Percentiles rank a stretch among this genome's conserved stretches.
These are phyloP conservation scores for Cephus runcator DNA, from an alignment of 2,888 invertebrate species.

Conservation along the genomic window DNA sequence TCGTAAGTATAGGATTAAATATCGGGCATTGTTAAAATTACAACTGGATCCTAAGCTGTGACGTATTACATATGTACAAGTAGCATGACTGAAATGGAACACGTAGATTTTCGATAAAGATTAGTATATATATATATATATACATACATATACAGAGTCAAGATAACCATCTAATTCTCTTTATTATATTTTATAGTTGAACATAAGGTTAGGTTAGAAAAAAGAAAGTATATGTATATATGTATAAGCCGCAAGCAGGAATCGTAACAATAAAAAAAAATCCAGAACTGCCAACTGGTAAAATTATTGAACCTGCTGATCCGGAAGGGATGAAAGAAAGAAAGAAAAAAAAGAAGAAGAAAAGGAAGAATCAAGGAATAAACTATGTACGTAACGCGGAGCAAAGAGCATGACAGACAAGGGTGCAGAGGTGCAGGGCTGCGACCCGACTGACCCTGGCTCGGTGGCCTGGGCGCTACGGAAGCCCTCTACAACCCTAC, in stretches of 20 bases:
- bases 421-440: conserved; percentile 58
- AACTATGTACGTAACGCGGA: conserved; percentile 7
- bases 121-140: not conserved
- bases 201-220: not conserved
- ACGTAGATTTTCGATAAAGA: not conserved
- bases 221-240: not conserved
- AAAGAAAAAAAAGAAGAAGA: not conserved
- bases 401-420: conserved; percentile 48
- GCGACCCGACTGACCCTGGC: conserved; percentile 63
- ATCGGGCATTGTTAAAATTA: not conserved
- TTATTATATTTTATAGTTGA: not conserved
- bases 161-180: not conserved
- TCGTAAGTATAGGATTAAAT: not conserved
- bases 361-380: not conserved
- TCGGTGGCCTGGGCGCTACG: conserved; percentile 55
- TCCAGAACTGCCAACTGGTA: not conserved
- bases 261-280: not conserved
- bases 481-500: conserved; percentile 55
- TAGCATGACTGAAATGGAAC: not conserved
- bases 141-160: not conserved
- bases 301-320: not conserved
- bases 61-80: not conserved
- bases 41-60: not conserved
- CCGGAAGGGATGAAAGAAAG: not conserved
- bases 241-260: not conserved